phyloP scores from a whole-genome alignment of 35 echinoderm and acorn worm species.

The Diadema setosum region DNA sequence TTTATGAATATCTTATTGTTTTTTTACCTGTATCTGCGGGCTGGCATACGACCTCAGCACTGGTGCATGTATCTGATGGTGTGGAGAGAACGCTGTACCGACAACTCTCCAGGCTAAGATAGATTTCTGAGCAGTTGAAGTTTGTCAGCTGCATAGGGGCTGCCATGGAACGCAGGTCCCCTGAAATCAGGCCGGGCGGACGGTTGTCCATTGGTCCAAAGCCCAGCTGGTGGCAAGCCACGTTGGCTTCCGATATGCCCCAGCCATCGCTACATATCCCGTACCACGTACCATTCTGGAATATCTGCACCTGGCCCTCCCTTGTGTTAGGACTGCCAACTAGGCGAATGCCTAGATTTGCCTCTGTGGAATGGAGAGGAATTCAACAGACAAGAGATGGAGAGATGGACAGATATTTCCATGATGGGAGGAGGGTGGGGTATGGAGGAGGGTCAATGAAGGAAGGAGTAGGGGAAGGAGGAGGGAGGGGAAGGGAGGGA shows the following conservation, averaged over 20 bases:
- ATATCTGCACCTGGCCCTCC: constrained; percentile 23
- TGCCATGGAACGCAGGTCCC: background rate
- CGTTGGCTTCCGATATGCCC: background rate
- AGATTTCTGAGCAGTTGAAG: background rate
- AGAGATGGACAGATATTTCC: no score
- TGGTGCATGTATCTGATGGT: background rate
- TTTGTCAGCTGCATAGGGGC: background rate
- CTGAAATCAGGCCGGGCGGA: background rate
- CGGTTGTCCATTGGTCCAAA: background rate
- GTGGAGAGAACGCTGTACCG: background rate
- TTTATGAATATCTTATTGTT: no score
- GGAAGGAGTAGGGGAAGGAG: no score
- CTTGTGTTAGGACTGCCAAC: background rate
- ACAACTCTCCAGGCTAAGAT: background rate
- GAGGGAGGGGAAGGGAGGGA: no score
- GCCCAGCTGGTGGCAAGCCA: constrained; percentile 43
- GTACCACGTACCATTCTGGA: constrained; percentile 6
- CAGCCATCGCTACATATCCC: constrained; percentile 1
- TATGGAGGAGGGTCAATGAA: no score
- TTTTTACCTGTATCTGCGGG: background rate
- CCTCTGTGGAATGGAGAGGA: background rate
- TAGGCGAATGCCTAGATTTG: background rate
- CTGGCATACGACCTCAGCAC: background rate
- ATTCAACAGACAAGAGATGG: background rate
- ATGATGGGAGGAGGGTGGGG: no score